Base-by-base conservation (phyloP, 1,140 invertebrate genomes). In the Hylaeus anthracinus region DNA sequence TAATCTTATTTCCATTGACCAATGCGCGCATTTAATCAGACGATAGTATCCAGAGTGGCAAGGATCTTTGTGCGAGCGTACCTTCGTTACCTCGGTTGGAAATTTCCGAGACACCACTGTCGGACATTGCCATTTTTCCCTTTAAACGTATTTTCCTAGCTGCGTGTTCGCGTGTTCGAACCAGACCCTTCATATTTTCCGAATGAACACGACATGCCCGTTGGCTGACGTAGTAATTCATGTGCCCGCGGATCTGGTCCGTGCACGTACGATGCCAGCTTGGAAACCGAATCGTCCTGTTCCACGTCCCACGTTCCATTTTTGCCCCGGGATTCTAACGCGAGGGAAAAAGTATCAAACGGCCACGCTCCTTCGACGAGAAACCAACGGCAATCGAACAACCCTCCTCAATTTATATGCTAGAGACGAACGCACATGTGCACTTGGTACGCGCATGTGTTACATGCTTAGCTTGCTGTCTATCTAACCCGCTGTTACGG, bases 391-490 rank as follows among this genome's bases (percentile, higher is more conserved):
- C 70, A 37, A 70, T 67, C 51, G 26, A 41, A 79, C 14, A 2
- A 14, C 61, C 1, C n/a, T 56, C 26, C 6, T 15, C 5, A 9
- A 73, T 65, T 73, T 69, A 64, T 82, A 78, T 73, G 65, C 61
- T 26, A 45, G 43, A 45, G 43, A 66, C 37, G n/a, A 66, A 55
- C 39, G 26, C 3, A 39, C 39, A 51, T 15, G 69, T n/a, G 60
- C 69, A 60, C 51, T 74, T 75, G 72, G 53, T 61, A 43, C 48
- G 67, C 78, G 70, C 83, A 79, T 86, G 74, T 85, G 71, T 85
- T 72, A 85, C 71, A 55, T 69, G 83, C 83, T 86, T 86, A 86
- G 84, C 84, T 85, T 78, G 84, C 83, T 83, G 84, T 85, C 84
- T 78, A 82, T 63, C 84, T 76, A 55, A 72, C 53, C 75, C 60